A percentile compares a stretch with the other conserved stretches of the same genome.
These are phyloP conservation scores for Helostoma temminkii DNA, from an alignment of 2,797 vertebrate species.

Conservation along the genomic window DNA sequence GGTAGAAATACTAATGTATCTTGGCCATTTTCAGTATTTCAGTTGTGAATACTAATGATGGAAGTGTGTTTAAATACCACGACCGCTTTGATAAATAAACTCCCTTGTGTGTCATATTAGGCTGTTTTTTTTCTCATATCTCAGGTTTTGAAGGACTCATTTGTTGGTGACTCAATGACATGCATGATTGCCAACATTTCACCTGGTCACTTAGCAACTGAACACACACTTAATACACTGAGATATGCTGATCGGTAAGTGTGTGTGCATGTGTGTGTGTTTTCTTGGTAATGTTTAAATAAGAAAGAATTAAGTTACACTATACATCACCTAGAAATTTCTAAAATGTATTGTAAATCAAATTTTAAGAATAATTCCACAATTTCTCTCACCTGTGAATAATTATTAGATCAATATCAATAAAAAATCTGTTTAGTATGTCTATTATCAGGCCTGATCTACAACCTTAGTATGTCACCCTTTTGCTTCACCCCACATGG, in stretches of 20 bases:
- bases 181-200: constrained; percentile 97
- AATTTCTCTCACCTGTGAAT: too few species aligned
- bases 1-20: constrained; percentile 75
- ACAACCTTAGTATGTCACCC: too few species aligned
- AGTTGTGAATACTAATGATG: not conserved
- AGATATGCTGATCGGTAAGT: constrained; percentile 93
- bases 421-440: too few species aligned
- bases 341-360: too few species aligned
- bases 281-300: too few species aligned
- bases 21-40: not conserved
- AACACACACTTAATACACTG: constrained; percentile 93
- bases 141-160: constrained; percentile 93
- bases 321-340: too few species aligned
- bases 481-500: too few species aligned
- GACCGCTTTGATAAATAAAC: not conserved
- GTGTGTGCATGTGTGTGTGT: constrained; percentile 14
- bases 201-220: constrained; percentile 89
- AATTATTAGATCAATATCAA: too few species aligned
- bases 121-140: constrained; percentile 19
- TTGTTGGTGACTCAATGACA: constrained; percentile 92
- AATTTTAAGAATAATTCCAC: too few species aligned
- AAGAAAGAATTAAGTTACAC: too few species aligned
- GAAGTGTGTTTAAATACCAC: not conserved
- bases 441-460: too few species aligned
- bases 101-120: not conserved